Evolutionary conservation across 2,113 vertebrate species (phyloP).

Genomic region (Mesitornis unicolor): DNA sequence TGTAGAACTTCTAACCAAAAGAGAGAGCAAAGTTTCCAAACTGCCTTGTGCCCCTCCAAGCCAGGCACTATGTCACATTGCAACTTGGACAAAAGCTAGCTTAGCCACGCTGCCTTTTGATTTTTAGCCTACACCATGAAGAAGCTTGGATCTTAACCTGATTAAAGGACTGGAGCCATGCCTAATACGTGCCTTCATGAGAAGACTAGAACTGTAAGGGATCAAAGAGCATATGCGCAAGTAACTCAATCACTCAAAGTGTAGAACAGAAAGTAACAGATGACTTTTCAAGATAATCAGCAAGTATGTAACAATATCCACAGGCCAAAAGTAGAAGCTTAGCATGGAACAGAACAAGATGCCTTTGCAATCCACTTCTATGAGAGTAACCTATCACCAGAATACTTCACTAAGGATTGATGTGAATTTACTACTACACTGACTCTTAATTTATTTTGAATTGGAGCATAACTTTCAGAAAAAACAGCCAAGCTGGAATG

Average conservation of each 20-base stretch:
- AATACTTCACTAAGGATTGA: not conserved
- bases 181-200: not conserved
- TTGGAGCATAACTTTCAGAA: not conserved
- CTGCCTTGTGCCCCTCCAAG: not conserved
- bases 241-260: not conserved
- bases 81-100: not conserved
- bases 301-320: not conserved
- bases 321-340: not conserved
- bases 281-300: not conserved
- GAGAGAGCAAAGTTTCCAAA: not conserved
- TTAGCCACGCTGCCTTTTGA: not conserved
- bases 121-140: not conserved
- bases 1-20: not conserved
- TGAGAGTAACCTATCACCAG: not conserved
- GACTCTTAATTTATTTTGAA: not conserved
- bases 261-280: slow-evolving; percentile 9
- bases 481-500: not conserved
- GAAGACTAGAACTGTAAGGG: not conserved
- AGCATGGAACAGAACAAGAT: not conserved
- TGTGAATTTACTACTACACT: not conserved
- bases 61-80: not conserved
- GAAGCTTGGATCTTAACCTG: not conserved
- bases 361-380: not conserved
- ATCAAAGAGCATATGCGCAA: not conserved
- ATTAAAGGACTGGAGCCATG: not conserved